Conservation (phyloP, 2,113 vertebrate species). For the Okapia johnstoni region DNA sequence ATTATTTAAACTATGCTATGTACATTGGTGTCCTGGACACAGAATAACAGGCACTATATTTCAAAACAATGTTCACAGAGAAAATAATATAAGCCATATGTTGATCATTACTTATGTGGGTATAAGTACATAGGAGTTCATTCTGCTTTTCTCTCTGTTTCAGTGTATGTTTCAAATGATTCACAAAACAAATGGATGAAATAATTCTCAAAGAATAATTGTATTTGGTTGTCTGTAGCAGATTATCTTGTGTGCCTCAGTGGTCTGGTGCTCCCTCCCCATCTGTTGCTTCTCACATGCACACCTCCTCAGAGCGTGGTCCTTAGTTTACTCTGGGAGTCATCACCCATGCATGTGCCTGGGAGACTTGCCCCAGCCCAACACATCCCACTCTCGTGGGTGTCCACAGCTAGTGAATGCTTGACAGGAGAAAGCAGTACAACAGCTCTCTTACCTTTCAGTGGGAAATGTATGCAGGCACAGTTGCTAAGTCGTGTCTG, state of each 20-base stretch:
- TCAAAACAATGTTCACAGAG: not conserved
- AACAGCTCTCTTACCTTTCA: not conserved
- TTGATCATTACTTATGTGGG: not conserved
- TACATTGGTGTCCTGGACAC: not conserved
- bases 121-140: not conserved
- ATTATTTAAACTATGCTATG: not conserved
- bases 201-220: not conserved
- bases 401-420: not conserved
- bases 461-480: not conserved
- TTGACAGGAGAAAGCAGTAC: not conserved
- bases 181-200: not conserved
- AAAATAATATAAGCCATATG: not conserved
- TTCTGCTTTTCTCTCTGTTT: not conserved
- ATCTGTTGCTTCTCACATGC: fast-evolving
- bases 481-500: not conserved
- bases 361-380: fast-evolving
- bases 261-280: fast-evolving
- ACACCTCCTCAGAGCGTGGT: not conserved
- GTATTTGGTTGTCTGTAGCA: not conserved
- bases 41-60: not conserved
- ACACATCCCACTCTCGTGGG: too few relatives aligned
- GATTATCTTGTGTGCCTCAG: not conserved
- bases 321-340: not conserved
- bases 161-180: not conserved
- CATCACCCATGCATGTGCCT: not conserved